Evolutionary conservation across 2,888 invertebrate species (phyloP).

Genomic region (Eretmocerus hayati): DNA sequence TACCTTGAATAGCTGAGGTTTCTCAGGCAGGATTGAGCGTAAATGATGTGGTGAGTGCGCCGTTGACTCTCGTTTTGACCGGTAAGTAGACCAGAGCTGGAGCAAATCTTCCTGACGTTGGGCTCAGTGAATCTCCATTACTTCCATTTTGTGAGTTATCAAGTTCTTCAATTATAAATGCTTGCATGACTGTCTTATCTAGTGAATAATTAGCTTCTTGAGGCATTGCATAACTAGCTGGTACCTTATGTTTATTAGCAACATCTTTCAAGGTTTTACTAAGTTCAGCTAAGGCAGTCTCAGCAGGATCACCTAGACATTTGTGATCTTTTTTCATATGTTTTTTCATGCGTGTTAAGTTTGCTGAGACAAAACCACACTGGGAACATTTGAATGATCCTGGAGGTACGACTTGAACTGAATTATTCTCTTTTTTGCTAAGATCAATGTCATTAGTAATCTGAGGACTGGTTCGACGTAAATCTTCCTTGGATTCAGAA

Average conservation of each 20-base stretch:
- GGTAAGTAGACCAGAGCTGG: conserved; percentile 92
- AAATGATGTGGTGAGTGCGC: conserved; percentile 84
- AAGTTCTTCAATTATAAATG: conserved; percentile 75
- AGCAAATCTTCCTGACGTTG: conserved; percentile 56
- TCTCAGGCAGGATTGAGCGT: conserved; percentile 85
- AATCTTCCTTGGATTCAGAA: conserved; percentile 41
- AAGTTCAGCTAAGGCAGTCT: conserved; percentile 47
- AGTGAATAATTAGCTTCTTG: conserved; percentile 46
- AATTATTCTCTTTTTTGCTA: conserved; percentile 46
- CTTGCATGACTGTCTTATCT: conserved; percentile 80
- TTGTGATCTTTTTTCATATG: conserved; percentile 50
- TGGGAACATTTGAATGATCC: conserved; percentile 43
- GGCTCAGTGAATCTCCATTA: background rate
- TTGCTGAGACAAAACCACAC: conserved; percentile 42
- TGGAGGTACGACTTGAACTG: conserved; percentile 46
- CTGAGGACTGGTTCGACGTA: conserved; percentile 40
- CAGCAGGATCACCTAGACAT: conserved; percentile 39
- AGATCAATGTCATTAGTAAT: conserved; percentile 32
- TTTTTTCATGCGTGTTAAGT: conserved; percentile 44
- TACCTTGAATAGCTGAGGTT: background rate
- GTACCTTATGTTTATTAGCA: conserved; percentile 52
- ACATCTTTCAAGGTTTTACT: conserved; percentile 51
- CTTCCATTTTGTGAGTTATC: conserved; percentile 29
- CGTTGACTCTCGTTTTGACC: conserved; percentile 78
- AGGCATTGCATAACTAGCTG: conserved; percentile 62